phyloP scores from a whole-genome alignment of 2,797 vertebrate species.

The Anniella stebbinsi region DNA sequence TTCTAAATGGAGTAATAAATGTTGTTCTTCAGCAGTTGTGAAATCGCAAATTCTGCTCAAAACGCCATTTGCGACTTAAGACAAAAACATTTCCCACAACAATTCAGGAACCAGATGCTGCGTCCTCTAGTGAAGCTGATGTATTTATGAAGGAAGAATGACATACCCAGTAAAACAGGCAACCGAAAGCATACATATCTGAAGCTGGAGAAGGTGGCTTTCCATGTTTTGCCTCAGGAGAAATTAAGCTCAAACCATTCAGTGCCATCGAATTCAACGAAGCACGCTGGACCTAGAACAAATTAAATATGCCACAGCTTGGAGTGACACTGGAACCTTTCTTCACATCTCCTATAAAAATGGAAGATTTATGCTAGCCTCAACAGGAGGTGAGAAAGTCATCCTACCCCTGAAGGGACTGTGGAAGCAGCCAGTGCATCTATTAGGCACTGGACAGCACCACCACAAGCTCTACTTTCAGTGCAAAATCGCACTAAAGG shows the following conservation, averaged over 20 bases:
- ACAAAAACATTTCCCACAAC: background rate
- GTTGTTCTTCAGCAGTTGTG: background rate
- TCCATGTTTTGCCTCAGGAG: conserved; percentile 82
- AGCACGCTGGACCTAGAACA: conserved; percentile 77
- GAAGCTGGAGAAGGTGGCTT: conserved; percentile 77
- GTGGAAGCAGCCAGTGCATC: background rate
- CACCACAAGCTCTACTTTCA: background rate
- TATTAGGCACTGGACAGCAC: too few relatives aligned
- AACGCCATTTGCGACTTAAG: background rate
- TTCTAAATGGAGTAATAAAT: background rate
- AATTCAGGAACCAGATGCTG: background rate
- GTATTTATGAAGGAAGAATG: background rate
- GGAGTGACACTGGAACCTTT: background rate
- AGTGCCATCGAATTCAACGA: conserved; percentile 71
- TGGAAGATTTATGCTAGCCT: background rate
- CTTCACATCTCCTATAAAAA: background rate
- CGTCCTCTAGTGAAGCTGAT: background rate
- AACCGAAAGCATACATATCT: conserved; percentile 84
- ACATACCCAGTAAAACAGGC: conserved; percentile 83
- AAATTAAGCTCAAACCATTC: conserved; percentile 77
- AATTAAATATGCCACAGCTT: background rate
- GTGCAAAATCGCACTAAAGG: background rate
- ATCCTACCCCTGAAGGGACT: background rate
- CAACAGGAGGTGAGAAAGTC: background rate
- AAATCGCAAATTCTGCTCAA: background rate